Conservation (phyloP, 2,888 invertebrate species). For the Agonopterix arenella region DNA sequence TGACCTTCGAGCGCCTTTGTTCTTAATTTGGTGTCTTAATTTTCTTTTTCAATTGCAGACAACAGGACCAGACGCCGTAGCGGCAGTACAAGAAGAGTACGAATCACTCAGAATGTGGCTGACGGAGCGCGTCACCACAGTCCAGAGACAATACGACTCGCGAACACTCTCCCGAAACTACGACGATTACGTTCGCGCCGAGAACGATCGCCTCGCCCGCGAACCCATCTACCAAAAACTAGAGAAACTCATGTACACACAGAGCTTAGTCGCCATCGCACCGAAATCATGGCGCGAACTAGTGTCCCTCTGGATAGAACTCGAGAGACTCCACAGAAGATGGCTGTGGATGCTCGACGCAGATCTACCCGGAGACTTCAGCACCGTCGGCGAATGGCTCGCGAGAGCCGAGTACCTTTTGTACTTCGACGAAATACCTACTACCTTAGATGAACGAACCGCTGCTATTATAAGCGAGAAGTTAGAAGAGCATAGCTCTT, state of each 20-base stretch:
- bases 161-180: conserved; percentile 87
- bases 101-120: conserved; percentile 89
- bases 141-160: conserved; percentile 86
- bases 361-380: conserved; percentile 89
- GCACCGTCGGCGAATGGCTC: conserved; percentile 92
- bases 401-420: conserved; percentile 90
- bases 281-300: conserved; percentile 92
- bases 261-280: conserved; percentile 88
- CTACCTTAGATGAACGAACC: conserved; percentile 91
- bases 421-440: conserved; percentile 88
- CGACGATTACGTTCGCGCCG: conserved; percentile 87
- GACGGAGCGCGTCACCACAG: conserved; percentile 83
- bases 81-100: conserved; percentile 88
- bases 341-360: conserved; percentile 95
- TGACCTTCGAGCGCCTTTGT: background rate
- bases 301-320: conserved; percentile 86
- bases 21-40: conserved; percentile 7
- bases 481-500: conserved; percentile 91
- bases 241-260: conserved; percentile 86
- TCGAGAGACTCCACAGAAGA: conserved; percentile 85
- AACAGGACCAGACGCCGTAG: conserved; percentile 83
- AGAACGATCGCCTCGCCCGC: conserved; percentile 85
- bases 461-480: conserved; percentile 92
- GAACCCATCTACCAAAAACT: conserved; percentile 85
- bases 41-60: conserved; percentile 54